These are phyloP conservation scores for Gopherus evgoodei DNA, from an alignment of 2,113 vertebrate genomes.

Conservation along the genomic window DNA sequence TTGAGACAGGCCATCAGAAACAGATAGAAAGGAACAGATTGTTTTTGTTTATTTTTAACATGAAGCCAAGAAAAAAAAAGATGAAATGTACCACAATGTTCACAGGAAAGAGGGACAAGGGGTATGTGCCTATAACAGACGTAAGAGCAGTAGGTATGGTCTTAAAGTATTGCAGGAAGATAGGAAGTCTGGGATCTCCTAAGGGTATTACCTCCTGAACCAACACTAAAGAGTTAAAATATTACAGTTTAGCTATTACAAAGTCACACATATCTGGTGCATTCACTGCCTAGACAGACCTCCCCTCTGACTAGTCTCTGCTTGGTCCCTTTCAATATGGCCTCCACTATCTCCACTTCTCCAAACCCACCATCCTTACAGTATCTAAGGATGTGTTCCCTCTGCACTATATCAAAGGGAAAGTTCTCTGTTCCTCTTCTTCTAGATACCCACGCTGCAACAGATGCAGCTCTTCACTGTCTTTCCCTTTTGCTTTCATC, in stretches of 20 bases:
- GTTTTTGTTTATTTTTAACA: neutral
- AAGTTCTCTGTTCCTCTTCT: fast-evolving
- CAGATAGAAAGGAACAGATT: neutral
- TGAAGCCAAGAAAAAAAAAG: fast-evolving
- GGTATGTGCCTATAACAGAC: neutral
- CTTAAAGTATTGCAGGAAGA: fast-evolving
- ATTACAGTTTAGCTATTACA: neutral
- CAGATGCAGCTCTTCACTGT: neutral
- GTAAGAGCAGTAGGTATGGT: neutral
- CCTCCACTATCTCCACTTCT: fast-evolving
- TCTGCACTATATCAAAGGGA: neutral
- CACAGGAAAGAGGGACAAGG: neutral
- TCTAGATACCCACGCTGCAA: fast-evolving
- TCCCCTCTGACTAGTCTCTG: neutral
- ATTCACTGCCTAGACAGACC: neutral
- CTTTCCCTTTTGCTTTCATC: neutral
- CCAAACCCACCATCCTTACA: neutral
- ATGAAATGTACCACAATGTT: neutral
- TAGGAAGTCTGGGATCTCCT: fast-evolving
- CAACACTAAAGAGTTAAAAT: neutral
- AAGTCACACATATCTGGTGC: neutral
- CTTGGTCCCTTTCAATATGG: neutral
- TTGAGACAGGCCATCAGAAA: neutral
- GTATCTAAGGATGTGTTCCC: fast-evolving
- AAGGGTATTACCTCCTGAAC: neutral